These are phyloP conservation scores for Cercopithecus petaurista DNA, from an alignment of 2,797 vertebrate species.

Conservation along the genomic window DNA sequence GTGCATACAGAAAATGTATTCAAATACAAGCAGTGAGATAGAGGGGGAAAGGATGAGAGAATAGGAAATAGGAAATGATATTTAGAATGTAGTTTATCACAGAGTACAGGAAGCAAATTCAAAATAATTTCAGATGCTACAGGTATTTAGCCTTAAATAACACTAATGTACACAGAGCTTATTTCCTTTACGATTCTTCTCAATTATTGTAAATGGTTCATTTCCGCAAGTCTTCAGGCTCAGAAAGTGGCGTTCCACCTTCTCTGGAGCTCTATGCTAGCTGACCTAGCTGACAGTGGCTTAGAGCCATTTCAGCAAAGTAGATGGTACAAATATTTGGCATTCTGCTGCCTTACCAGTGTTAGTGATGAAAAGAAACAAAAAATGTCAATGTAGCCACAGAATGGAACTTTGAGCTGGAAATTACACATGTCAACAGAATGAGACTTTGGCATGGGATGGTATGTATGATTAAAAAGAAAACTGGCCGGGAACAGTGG, in stretches of 20 bases:
- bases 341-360: background rate
- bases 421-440: background rate
- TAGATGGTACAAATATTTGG: background rate
- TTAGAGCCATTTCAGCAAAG: background rate
- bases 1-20: slow-evolving; percentile 4
- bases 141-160: slow-evolving; percentile 4
- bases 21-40: slow-evolving; percentile 6
- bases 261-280: background rate
- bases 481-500: background rate
- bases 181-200: background rate
- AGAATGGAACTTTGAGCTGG: background rate
- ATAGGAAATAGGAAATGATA: background rate
- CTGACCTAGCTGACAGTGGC: background rate
- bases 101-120: background rate
- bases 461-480: background rate
- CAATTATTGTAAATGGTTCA: background rate
- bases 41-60: background rate
- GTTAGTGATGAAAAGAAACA: background rate
- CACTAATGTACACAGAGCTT: background rate
- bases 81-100: background rate
- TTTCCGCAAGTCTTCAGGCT: background rate
- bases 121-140: background rate
- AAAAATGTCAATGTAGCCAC: background rate
- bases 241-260: background rate
- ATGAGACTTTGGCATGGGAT: background rate